Conservation (phyloP, 1,140 invertebrate species). For the Nephila pilipes region DNA sequence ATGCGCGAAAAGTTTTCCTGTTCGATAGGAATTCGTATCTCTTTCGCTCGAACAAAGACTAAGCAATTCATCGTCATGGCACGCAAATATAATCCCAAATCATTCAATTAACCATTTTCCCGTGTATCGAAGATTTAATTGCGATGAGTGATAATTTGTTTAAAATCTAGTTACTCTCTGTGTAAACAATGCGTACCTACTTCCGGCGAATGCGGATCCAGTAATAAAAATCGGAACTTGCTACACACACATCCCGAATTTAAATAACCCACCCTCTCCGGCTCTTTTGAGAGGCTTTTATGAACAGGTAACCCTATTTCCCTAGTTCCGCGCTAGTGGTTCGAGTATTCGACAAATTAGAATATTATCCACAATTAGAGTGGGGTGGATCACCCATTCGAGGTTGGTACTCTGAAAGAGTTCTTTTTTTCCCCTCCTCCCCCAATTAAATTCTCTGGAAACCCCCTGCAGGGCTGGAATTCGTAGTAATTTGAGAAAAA, state of each 20-base stretch:
- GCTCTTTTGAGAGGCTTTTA: neutral
- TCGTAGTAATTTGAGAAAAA: neutral
- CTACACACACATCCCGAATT: neutral
- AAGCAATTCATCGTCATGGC: neutral
- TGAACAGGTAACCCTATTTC: slow-evolving; percentile 19
- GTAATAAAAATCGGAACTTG: neutral
- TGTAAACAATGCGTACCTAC: neutral
- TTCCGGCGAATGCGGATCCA: neutral
- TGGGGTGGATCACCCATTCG: neutral
- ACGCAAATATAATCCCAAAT: neutral
- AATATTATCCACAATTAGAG: slow-evolving; percentile 23
- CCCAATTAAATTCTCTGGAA: slow-evolving; percentile 23
- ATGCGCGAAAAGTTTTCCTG: neutral
- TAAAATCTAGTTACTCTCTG: slow-evolving; percentile 11
- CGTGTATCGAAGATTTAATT: neutral
- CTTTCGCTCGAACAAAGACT: neutral
- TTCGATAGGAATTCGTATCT: neutral
- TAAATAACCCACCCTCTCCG: neutral
- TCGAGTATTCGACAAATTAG: slow-evolving; percentile 34
- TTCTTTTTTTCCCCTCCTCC: neutral
- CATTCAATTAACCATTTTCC: slow-evolving; percentile 2
- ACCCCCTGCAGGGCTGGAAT: slow-evolving; percentile 39
- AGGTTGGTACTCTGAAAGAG: neutral
- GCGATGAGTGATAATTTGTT: slow-evolving; percentile 2
- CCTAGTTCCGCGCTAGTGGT: neutral